Conservation (phyloP, 2,113 vertebrate genomes). For the Plestiodon gilberti region DNA sequence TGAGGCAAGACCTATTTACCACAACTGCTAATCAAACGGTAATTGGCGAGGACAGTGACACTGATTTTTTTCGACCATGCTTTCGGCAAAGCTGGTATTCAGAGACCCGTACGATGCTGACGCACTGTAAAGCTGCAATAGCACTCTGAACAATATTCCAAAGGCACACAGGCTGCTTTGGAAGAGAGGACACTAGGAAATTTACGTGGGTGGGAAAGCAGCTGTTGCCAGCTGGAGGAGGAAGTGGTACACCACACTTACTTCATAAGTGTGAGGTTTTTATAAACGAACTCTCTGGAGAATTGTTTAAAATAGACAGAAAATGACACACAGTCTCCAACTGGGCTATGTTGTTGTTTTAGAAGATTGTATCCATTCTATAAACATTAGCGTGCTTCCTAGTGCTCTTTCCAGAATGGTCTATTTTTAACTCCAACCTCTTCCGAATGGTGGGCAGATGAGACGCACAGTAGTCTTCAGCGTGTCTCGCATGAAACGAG, state of each 20-base stretch:
- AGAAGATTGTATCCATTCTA: constrained; percentile 64
- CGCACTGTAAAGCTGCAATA: constrained; percentile 43
- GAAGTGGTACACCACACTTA: constrained; percentile 90
- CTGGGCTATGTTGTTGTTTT: constrained; percentile 65
- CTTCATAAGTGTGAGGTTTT: constrained; percentile 84
- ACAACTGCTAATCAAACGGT: background rate
- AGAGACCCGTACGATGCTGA: constrained; percentile 2
- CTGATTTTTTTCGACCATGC: background rate
- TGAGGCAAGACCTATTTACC: background rate
- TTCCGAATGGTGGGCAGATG: constrained; percentile 49
- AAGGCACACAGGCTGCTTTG: constrained; percentile 29
- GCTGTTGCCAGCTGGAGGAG: constrained; percentile 81
- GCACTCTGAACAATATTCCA: constrained; percentile 40
- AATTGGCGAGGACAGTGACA: constrained; percentile 8
- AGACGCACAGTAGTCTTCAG: constrained; percentile 18
- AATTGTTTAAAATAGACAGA: constrained; percentile 77
- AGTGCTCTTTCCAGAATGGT: constrained; percentile 66
- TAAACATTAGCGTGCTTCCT: constrained; percentile 66
- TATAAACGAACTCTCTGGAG: constrained; percentile 78
- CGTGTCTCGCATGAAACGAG: constrained; percentile 8
- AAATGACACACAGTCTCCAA: constrained; percentile 72
- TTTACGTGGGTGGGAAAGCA: constrained; percentile 86
- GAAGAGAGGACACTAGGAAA: constrained; percentile 57
- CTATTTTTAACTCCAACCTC: constrained; percentile 64
- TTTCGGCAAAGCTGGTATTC: background rate